Percentiles rank a stretch among this genome's conserved stretches.
Evolutionary conservation across 2,888 invertebrate species (phyloP).

Genomic region (Aphidius colemani): DNA sequence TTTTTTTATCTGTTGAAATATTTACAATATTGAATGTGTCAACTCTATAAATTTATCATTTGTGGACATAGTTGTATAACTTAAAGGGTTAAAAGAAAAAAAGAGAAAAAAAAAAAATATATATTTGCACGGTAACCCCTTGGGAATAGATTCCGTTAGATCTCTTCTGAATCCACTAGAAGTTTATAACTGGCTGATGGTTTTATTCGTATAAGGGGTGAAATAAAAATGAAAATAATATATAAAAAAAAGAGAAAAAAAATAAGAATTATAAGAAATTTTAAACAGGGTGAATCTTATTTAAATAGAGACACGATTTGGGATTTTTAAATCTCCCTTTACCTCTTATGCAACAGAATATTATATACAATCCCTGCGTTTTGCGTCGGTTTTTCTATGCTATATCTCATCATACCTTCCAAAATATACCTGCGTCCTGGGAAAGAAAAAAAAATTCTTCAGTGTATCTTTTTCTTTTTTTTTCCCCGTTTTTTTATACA

Average conservation of each 20-base stretch:
- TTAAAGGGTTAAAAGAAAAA: slow-evolving; percentile 43
- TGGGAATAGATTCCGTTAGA: slow-evolving; percentile 53
- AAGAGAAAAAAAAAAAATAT: slow-evolving; percentile 15
- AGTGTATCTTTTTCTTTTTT: slow-evolving; percentile 1
- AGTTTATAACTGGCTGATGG: slow-evolving; percentile 25
- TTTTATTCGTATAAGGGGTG: slow-evolving; percentile 28
- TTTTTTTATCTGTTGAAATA: too few relatives aligned
- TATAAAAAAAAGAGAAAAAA: slow-evolving; percentile 24
- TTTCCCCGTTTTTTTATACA: slow-evolving; percentile 9
- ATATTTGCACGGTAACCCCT: slow-evolving; percentile 41
- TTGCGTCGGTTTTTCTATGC: slow-evolving; percentile 8
- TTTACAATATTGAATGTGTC: too few relatives aligned
- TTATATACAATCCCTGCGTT: background rate
- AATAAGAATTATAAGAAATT: slow-evolving; percentile 51
- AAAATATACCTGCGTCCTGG: slow-evolving; percentile 43
- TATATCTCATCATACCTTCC: slow-evolving; percentile 26
- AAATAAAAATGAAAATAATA: slow-evolving; percentile 7
- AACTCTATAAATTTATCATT: too few relatives aligned
- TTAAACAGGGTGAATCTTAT: slow-evolving; percentile 59
- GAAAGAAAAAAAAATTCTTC: slow-evolving; percentile 35
- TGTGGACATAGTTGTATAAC: slow-evolving; percentile 35
- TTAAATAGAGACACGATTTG: slow-evolving; percentile 57
- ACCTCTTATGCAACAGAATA: background rate
- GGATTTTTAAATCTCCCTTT: slow-evolving; percentile 42
- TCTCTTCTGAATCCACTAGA: slow-evolving; percentile 10